phyloP scores from a whole-genome alignment of 2,797 vertebrate species.

The Gallirallus australis region DNA sequence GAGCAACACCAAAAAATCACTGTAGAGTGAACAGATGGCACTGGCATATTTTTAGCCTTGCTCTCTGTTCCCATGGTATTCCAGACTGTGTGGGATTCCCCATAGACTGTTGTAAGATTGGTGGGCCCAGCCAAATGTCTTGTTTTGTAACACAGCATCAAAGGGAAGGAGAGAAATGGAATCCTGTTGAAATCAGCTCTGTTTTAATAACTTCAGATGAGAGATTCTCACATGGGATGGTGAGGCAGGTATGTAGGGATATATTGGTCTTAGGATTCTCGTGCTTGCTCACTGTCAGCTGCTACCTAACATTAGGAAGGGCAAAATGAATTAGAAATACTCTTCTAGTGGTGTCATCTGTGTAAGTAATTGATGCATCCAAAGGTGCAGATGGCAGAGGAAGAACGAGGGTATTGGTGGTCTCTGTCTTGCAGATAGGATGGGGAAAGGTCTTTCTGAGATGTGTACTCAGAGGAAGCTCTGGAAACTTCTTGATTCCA shows the following conservation, averaged over 20 bases:
- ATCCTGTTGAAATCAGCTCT: conserved; percentile 20
- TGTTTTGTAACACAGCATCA: conserved; percentile 43
- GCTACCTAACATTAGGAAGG: background rate
- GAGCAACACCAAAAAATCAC: background rate
- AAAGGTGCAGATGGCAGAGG: background rate
- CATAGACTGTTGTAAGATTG: conserved; percentile 46
- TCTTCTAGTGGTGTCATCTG: background rate
- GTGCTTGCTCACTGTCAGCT: background rate
- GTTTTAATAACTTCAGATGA: background rate
- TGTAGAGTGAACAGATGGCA: conserved; percentile 36
- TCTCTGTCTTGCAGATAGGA: background rate
- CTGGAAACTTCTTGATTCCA: background rate
- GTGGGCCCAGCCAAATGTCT: conserved; percentile 33
- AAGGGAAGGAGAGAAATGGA: background rate
- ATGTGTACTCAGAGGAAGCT: background rate
- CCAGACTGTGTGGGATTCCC: conserved; percentile 66
- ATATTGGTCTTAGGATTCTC: background rate
- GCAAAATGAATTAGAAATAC: background rate
- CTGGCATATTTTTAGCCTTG: conserved; percentile 50
- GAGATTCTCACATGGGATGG: background rate
- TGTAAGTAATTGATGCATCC: background rate
- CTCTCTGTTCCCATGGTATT: conserved; percentile 64
- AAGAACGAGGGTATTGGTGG: background rate
- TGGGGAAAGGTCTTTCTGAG: background rate
- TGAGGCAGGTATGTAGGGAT: background rate